phyloP scores from a whole-genome alignment of 2,113 vertebrate genomes.

The Albula glossodonta region DNA sequence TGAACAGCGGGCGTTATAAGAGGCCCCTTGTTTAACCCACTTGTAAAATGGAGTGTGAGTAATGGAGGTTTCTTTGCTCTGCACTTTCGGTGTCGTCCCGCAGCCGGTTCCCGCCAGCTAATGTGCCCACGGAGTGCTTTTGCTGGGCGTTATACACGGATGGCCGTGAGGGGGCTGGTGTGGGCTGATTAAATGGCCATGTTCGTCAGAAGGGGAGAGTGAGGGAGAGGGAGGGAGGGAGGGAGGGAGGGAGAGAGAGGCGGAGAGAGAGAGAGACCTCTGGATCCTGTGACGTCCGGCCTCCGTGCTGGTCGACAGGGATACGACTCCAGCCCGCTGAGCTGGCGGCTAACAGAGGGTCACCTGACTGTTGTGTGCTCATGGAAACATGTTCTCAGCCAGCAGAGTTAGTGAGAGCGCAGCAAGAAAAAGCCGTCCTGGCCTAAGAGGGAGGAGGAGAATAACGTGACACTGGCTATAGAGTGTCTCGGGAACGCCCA shows the following conservation, averaged over 20 bases:
- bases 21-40: background rate
- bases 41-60: background rate
- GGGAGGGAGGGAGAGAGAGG: too few relatives aligned
- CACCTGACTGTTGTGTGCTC: background rate
- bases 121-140: background rate
- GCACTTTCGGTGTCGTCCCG: background rate
- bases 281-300: background rate
- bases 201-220: too few relatives aligned
- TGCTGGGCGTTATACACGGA: background rate
- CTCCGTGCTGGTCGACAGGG: background rate
- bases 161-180: background rate
- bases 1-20: background rate
- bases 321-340: background rate
- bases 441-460: too few relatives aligned
- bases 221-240: too few relatives aligned
- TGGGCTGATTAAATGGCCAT: background rate
- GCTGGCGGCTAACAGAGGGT: background rate
- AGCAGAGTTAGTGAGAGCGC: too few relatives aligned
- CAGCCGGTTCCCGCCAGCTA: background rate
- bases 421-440: too few relatives aligned
- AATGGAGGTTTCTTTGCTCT: constrained; percentile 7
- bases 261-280: background rate
- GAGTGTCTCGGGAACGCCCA: too few relatives aligned
- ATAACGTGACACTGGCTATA: too few relatives aligned
- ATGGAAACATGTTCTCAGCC: too few relatives aligned